Evolutionary conservation across 2,888 invertebrate species (phyloP), one percentile per base, ranked within the genome.

Genomic region (Parochlus steinenii): DNA sequence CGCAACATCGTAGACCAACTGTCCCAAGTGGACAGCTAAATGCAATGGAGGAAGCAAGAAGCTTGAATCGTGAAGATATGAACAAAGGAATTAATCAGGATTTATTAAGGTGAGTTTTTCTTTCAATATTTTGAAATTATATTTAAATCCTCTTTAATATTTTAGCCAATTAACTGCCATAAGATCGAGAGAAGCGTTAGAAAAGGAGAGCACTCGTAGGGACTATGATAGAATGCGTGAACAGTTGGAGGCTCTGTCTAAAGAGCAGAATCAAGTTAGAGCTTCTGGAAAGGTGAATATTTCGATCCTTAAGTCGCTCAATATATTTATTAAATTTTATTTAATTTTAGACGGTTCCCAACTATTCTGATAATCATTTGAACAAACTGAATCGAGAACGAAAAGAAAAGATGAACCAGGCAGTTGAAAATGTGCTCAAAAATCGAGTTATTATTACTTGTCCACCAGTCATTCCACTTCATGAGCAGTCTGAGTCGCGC

Each of bases 401-500:
- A 27, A 67, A 70, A 43, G 53, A 55, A 32, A 58, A 59, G 39
- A 57, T 71, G 48, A 67, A 70, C 42, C 56, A 61, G 25, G 63
- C 58, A 1, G 56, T 67, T 40, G 63, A 66, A 41, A 58, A 59
- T 41, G 45, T 58, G 37, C 41, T 58, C 3, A 41, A 48, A 37
- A 47, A 51, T n/a, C 54, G 56, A 3, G 48, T 50, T 2, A 47
- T 57, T 8, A 53, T 58, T 11, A 57, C 56, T 2, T 55, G 55
- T 12, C 51, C 55, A 1, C 50, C 53, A 37, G 42, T 53, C 29
- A 17, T 23, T 36, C 28, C n/a, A 12, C 17, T 10, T 15, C 20
- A 30, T 19, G 20, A 30, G 18, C n/a, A 6, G 16, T 5, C 14
- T 14, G 22, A 20, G 12, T 10, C 31, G n/a, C 7, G 6, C 6